phyloP scores from a whole-genome alignment of 2,888 invertebrate species.

The Drosophila yooni region DNA sequence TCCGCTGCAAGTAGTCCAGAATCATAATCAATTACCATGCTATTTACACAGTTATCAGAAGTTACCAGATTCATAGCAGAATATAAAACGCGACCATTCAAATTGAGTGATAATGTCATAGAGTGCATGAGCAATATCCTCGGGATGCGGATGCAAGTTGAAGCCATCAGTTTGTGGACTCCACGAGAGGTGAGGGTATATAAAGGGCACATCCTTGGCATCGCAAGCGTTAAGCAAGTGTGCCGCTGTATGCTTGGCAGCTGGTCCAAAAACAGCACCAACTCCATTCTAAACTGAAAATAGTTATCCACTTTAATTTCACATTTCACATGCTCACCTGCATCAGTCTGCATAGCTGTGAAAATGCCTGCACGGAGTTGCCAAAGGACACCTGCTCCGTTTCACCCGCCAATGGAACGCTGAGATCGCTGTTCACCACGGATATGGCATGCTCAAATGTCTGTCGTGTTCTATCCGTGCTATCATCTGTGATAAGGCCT shows the following conservation, averaged over 20 bases:
- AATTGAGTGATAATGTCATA: slow-evolving; percentile 89
- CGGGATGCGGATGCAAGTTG: slow-evolving; percentile 91
- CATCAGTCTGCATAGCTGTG: slow-evolving; percentile 86
- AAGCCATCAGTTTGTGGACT: slow-evolving; percentile 87
- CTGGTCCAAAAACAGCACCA: slow-evolving; percentile 93
- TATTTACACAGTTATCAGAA: not conserved
- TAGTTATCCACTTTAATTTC: not conserved
- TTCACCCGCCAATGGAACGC: slow-evolving; percentile 70
- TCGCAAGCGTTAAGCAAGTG: slow-evolving; percentile 94
- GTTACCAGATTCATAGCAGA: slow-evolving; percentile 86
- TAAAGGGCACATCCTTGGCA: slow-evolving; percentile 93
- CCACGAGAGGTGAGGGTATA: slow-evolving; percentile 89
- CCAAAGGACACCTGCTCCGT: slow-evolving; percentile 85
- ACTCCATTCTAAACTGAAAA: slow-evolving; percentile 87
- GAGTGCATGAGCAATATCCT: slow-evolving; percentile 87
- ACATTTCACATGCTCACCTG: slow-evolving; percentile 83
- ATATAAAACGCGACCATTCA: slow-evolving; percentile 94
- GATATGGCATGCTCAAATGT: slow-evolving; percentile 83
- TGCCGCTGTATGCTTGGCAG: slow-evolving; percentile 88
- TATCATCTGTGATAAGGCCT: slow-evolving; percentile 82
- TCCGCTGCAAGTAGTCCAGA: slow-evolving; percentile 63
- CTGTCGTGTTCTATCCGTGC: slow-evolving; percentile 68
- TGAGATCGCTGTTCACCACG: slow-evolving; percentile 78
- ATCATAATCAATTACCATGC: not conserved
- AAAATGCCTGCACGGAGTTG: slow-evolving; percentile 86